Percentiles rank a stretch among this genome's conserved stretches.
Conservation (phyloP, 2,797 vertebrate species). For the Amniataba percoides region DNA sequence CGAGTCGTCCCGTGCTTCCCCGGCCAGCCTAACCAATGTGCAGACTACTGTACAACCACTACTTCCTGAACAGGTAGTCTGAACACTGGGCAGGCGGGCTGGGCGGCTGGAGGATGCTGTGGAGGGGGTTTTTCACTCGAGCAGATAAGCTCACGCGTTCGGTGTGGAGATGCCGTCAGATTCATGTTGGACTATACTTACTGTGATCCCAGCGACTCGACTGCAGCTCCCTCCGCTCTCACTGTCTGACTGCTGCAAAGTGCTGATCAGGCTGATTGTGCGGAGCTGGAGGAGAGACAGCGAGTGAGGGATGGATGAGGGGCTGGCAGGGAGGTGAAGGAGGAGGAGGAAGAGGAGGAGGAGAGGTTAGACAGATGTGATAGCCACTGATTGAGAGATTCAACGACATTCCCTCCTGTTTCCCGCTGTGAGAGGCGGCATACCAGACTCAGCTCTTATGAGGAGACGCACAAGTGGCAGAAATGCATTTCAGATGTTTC, state of each 20-base stretch:
- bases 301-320: conserved; percentile 38
- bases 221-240: conserved; percentile 26
- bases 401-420: conserved; percentile 59
- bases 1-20: conserved; percentile 85
- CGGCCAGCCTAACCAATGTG: conserved; percentile 91
- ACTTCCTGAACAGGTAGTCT: conserved; percentile 99
- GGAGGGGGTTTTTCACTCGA: background rate
- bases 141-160: background rate
- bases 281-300: conserved; percentile 35
- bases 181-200: conserved; percentile 47
- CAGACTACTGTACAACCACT: conserved; percentile 94
- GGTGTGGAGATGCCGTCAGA: background rate
- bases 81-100: conserved; percentile 99
- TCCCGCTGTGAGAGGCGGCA: conserved; percentile 64
- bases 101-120: conserved; percentile 81
- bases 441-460: conserved; percentile 42
- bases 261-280: conserved; percentile 48
- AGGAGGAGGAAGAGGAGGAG: conserved; percentile 24
- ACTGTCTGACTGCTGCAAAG: conserved; percentile 29
- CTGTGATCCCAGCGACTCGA: conserved; percentile 21
- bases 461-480: conserved; percentile 50
- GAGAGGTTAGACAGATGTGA: conserved; percentile 74
- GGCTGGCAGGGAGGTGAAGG: conserved; percentile 19
- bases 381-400: conserved; percentile 67
- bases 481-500: conserved; percentile 11